Evolutionary conservation across 2,113 vertebrate genomes (phyloP).

Genomic region (Paradisaea rubra): DNA sequence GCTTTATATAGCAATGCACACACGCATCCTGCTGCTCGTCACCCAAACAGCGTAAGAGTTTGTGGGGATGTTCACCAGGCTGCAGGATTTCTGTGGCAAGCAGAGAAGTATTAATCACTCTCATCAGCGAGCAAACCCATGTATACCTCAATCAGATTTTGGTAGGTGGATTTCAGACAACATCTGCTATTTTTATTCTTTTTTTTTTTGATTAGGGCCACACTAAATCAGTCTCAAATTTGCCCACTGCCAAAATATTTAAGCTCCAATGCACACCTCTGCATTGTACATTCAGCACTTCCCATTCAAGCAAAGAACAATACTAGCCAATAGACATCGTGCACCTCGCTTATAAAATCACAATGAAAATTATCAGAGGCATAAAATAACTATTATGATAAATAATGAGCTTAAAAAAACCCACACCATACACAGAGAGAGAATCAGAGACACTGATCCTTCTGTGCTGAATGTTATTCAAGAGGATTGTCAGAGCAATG

Average conservation of each 20-base stretch:
- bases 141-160: not conserved
- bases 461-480: not conserved
- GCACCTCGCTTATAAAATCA: not conserved
- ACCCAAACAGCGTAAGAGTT: not conserved
- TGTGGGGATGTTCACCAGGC: not conserved
- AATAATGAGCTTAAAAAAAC: not conserved
- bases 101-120: not conserved
- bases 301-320: conserved; percentile 1
- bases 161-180: not conserved
- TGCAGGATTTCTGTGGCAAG: not conserved
- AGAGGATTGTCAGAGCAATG: not conserved
- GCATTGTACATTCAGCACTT: not conserved
- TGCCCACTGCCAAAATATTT: not conserved
- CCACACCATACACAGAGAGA: not conserved
- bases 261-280: not conserved
- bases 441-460: conserved; percentile 1
- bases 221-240: not conserved
- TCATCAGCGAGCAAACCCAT: not conserved
- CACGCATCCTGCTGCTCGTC: not conserved
- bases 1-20: conserved; percentile 8
- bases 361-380: not conserved
- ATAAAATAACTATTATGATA: conserved; percentile 2
- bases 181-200: not conserved
- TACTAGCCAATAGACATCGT: not conserved
- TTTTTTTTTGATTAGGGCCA: not conserved